These are phyloP conservation scores for Marcusenius ussheri DNA, from an alignment of 2,113 vertebrate species.

Conservation along the genomic window DNA sequence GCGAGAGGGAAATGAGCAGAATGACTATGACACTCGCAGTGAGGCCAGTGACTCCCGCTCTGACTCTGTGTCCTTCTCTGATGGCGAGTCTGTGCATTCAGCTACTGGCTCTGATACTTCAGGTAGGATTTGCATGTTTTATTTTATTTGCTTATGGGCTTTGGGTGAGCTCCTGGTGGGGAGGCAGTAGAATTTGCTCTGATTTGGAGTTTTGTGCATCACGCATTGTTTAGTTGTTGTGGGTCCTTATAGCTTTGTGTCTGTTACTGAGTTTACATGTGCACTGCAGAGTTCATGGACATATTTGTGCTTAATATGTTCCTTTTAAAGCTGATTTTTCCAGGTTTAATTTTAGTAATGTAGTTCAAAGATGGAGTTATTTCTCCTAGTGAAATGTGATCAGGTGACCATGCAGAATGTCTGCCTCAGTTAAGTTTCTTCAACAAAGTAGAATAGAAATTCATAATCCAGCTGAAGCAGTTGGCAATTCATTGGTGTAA, in stretches of 20 bases:
- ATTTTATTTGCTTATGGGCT: background rate
- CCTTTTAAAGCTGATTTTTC: background rate
- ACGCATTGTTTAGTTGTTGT: background rate
- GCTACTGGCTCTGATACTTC: conserved; percentile 84
- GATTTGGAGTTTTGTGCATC: background rate
- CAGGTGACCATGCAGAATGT: background rate
- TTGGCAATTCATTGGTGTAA: background rate
- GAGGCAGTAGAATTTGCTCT: background rate
- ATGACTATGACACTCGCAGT: conserved; percentile 90
- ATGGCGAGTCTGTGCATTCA: conserved; percentile 79
- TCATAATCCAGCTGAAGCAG: background rate
- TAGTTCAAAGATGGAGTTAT: background rate
- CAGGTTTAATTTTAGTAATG: background rate
- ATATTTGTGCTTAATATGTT: background rate
- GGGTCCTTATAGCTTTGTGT: background rate
- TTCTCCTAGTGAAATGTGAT: background rate
- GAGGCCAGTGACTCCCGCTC: conserved; percentile 94
- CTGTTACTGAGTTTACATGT: background rate
- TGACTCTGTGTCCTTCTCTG: conserved; percentile 87
- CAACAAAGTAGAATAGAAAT: background rate
- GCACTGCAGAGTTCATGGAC: background rate
- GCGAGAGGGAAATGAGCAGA: conserved; percentile 67
- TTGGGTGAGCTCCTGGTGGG: background rate
- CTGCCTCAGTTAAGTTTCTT: background rate
- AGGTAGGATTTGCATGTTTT: conserved; percentile 55